Percentiles rank a stretch among this genome's conserved stretches.
phyloP scores from a whole-genome alignment of 2,888 invertebrate species.

The Dioctria rufipes region DNA sequence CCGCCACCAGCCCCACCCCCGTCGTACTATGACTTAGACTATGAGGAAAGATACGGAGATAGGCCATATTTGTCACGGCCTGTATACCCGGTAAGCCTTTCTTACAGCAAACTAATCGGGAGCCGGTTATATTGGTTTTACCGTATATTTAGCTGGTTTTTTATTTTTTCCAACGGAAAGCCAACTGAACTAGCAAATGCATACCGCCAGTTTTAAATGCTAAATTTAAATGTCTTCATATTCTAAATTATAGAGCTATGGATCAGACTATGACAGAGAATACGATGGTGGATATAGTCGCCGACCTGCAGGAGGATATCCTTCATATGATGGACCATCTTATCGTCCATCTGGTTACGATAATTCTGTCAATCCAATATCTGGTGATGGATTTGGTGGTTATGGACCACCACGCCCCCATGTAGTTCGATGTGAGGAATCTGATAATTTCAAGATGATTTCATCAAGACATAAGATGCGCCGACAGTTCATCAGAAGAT shows the following conservation, averaged over 20 bases:
- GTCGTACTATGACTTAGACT: constrained; percentile 68
- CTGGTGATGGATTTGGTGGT: constrained; percentile 68
- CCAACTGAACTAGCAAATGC: too few relatives aligned
- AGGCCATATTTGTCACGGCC: constrained; percentile 61
- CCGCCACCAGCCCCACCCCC: constrained; percentile 65
- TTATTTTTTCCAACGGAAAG: too few relatives aligned
- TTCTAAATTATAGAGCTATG: constrained; percentile 53
- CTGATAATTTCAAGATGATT: constrained; percentile 86
- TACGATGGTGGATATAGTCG: constrained; percentile 66
- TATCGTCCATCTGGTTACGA: constrained; percentile 64
- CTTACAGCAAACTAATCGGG: too few relatives aligned
- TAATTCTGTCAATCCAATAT: constrained; percentile 68
- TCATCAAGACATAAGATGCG: constrained; percentile 85
- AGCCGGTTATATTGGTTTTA: too few relatives aligned
- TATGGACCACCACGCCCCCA: constrained; percentile 70
- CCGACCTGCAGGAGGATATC: constrained; percentile 64
- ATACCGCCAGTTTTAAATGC: background rate
- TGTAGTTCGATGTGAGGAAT: constrained; percentile 81
- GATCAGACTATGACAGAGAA: constrained; percentile 67
- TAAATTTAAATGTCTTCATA: background rate
- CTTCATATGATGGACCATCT: constrained; percentile 68
- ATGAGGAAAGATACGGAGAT: constrained; percentile 67
- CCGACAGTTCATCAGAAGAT: constrained; percentile 82
- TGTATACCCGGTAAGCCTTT: constrained; percentile 50
- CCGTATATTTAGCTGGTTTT: too few relatives aligned